phyloP scores from a whole-genome alignment of 2,888 invertebrate species.

The Eupithecia dodoneata region DNA sequence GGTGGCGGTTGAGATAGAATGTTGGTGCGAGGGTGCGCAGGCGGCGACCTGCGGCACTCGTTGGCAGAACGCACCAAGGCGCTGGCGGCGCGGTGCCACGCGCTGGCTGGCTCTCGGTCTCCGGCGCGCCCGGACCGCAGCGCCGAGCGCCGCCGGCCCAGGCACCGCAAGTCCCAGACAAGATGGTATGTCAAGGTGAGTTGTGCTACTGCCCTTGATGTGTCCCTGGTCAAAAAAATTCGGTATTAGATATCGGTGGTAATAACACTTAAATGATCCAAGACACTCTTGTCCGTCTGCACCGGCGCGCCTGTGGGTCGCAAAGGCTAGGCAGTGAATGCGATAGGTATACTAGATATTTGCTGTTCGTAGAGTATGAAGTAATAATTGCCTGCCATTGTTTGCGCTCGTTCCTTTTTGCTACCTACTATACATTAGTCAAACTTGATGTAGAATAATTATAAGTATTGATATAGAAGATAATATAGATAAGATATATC shows the following conservation, averaged over 20 bases:
- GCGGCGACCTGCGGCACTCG: conserved; percentile 78
- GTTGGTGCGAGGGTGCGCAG: conserved; percentile 78
- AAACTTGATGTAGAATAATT: no score
- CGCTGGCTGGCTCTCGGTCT: conserved; percentile 63
- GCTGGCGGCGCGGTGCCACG: conserved; percentile 78
- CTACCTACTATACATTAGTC: neutral
- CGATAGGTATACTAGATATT: no score
- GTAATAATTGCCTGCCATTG: neutral
- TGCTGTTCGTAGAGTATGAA: neutral
- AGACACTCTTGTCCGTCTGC: no score
- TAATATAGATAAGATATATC: no score
- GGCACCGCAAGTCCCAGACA: conserved; percentile 83
- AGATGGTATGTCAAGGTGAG: conserved; percentile 91
- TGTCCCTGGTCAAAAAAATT: neutral
- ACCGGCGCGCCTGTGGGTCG: no score
- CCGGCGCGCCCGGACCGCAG: conserved; percentile 68
- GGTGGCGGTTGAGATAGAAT: conserved; percentile 69
- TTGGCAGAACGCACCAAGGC: conserved; percentile 81
- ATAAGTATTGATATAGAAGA: no score
- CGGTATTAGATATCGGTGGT: neutral
- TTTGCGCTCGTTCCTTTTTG: neutral
- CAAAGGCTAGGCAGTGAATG: no score
- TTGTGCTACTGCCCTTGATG: conserved; percentile 46
- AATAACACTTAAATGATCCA: neutral
- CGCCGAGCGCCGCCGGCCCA: conserved; percentile 70